Conservation (phyloP, 2,113 vertebrate genomes). For the Aphyosemion australe region DNA sequence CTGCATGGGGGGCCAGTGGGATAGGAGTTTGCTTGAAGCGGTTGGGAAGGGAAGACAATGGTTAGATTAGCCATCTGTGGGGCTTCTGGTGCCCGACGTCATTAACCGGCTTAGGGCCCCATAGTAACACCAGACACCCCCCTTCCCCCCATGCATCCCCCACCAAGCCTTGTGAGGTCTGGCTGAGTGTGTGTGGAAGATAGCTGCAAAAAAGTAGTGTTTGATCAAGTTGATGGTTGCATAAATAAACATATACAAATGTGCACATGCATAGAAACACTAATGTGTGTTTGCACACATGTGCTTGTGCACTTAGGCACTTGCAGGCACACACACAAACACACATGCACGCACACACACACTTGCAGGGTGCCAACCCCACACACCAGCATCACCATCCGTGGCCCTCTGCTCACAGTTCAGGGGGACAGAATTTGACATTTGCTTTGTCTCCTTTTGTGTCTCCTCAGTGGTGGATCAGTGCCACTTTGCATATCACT, state of each 20-base stretch:
- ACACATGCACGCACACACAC: conserved; percentile 9
- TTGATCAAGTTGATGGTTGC: conserved; percentile 47
- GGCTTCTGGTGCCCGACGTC: conserved; percentile 71
- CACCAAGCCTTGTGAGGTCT: conserved; percentile 44
- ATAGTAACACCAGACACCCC: conserved; percentile 60
- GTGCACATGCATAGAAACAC: conserved; percentile 29
- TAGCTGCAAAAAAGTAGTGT: conserved; percentile 35
- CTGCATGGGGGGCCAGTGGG: conserved; percentile 66
- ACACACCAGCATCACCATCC: conserved; percentile 27
- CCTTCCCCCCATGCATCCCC: conserved; percentile 55
- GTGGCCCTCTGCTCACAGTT: conserved; percentile 32
- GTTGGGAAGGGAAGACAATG: conserved; percentile 73
- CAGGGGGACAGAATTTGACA: conserved; percentile 67
- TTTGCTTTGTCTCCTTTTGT: conserved; percentile 70
- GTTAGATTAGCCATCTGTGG: conserved; percentile 85
- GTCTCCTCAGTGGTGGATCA: conserved; percentile 52
- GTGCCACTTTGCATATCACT: conserved; percentile 72
- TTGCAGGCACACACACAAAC: conserved; percentile 15
- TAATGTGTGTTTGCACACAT: conserved; percentile 41
- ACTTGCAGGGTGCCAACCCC: conserved; percentile 6
- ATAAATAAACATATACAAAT: conserved; percentile 36
- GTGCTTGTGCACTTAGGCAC: conserved; percentile 45
- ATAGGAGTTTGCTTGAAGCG: conserved; percentile 64
- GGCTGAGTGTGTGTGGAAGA: conserved; percentile 28
- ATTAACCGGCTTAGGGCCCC: conserved; percentile 79